phyloP scores from a whole-genome alignment of 2,113 vertebrate species.

The Castor canadensis region DNA sequence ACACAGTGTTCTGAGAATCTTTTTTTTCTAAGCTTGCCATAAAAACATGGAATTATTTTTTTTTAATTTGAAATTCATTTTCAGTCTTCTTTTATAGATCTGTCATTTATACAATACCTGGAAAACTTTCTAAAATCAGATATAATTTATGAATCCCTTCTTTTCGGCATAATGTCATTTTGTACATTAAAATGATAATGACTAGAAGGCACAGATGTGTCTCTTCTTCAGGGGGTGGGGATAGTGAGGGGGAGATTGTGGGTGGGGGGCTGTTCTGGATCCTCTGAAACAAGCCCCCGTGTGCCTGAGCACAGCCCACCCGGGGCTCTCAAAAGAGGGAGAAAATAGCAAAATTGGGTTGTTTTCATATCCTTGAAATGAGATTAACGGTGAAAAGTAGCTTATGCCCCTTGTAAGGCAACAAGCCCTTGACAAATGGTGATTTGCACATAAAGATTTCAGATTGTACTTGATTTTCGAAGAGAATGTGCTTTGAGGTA shows the following conservation, averaged over 20 bases:
- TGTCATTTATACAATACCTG: conserved; percentile 89
- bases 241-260: conserved; percentile 50
- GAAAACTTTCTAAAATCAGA: conserved; percentile 87
- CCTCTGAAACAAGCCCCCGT: conserved; percentile 71
- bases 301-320: conserved; percentile 68
- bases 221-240: conserved; percentile 64
- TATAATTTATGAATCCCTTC: conserved; percentile 87
- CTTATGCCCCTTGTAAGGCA: background rate
- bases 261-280: conserved; percentile 73
- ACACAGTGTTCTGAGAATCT: conserved; percentile 77
- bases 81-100: conserved; percentile 86
- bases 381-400: background rate
- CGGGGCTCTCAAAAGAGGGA: background rate
- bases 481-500: background rate
- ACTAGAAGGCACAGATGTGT: conserved; percentile 78
- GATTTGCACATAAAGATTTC: background rate
- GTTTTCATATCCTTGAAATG: background rate
- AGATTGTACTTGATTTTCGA: background rate
- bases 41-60: conserved; percentile 81
- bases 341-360: background rate
- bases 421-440: background rate
- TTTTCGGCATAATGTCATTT: conserved; percentile 86
- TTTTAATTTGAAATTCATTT: conserved; percentile 87
- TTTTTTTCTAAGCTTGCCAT: conserved; percentile 77
- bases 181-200: conserved; percentile 85